Conservation (phyloP, 1,140 invertebrate genomes). For the Papilio aristodemus region DNA sequence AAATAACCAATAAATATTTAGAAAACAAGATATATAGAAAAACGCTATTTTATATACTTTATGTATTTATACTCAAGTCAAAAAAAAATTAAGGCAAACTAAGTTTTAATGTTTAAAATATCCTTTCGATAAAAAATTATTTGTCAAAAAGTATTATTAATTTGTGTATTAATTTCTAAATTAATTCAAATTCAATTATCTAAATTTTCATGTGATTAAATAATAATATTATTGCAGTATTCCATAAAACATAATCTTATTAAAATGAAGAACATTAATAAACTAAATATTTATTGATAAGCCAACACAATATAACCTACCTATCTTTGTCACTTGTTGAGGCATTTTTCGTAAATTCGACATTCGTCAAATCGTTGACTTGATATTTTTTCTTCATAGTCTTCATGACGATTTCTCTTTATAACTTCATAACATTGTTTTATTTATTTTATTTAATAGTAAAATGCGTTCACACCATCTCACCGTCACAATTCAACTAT, state of each 20-base stretch:
- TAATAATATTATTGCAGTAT: neutral
- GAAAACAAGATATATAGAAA: too few relatives aligned
- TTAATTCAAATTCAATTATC: too few relatives aligned
- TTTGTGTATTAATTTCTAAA: too few relatives aligned
- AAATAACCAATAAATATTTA: too few relatives aligned
- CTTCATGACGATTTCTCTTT: constrained; percentile 33
- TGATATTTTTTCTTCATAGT: constrained; percentile 43
- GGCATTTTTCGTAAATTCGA: constrained; percentile 47
- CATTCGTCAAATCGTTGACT: constrained; percentile 43
- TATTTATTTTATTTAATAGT: neutral
- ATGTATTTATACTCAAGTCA: too few relatives aligned
- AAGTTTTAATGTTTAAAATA: too few relatives aligned
- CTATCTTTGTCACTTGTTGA: constrained; percentile 40
- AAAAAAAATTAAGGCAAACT: too few relatives aligned
- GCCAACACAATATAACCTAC: constrained; percentile 34
- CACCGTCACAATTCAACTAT: constrained; percentile 38
- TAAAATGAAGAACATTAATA: neutral
- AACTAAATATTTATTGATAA: neutral
- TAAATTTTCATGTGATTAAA: neutral
- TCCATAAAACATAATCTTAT: neutral
- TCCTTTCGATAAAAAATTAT: too few relatives aligned
- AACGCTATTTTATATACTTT: too few relatives aligned
- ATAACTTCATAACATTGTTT: constrained; percentile 26
- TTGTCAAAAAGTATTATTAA: too few relatives aligned
- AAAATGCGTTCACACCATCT: constrained; percentile 30